phyloP scores from a whole-genome alignment of 2,888 invertebrate genomes.

The Embidobia sp. region DNA sequence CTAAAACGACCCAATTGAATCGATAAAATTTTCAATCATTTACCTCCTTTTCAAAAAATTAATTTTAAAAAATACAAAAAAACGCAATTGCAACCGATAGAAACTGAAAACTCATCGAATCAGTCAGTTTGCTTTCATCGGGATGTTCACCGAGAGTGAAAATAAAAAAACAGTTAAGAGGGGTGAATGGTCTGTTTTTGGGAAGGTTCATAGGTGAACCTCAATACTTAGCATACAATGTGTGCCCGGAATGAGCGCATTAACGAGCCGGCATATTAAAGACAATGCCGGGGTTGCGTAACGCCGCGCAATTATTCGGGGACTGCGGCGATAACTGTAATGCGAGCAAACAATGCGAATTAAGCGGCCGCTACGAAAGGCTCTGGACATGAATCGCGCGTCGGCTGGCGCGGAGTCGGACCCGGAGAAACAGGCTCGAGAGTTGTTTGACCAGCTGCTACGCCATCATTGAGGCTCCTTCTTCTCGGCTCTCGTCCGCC shows the following conservation, averaged over 20 bases:
- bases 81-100: no score
- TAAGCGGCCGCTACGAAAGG: no score
- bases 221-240: neutral
- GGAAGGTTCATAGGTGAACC: constrained; percentile 27
- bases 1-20: no score
- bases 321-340: no score
- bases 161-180: no score
- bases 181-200: no score
- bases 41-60: no score
- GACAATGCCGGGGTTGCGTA: constrained; percentile 34
- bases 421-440: constrained; percentile 69
- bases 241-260: constrained; percentile 17
- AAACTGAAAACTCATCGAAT: no score
- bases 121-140: no score
- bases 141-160: no score
- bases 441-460: constrained; percentile 72
- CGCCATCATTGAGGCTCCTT: constrained; percentile 67
- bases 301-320: constrained; percentile 11
- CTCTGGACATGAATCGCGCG: constrained; percentile 58
- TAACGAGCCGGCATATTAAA: constrained; percentile 21
- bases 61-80: no score
- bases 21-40: no score
- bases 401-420: constrained; percentile 51
- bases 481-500: constrained; percentile 55
- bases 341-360: constrained; percentile 38